These are phyloP conservation scores for Scolopax bukidnonensis DNA, from an alignment of 2,797 vertebrate species.

Conservation along the genomic window DNA sequence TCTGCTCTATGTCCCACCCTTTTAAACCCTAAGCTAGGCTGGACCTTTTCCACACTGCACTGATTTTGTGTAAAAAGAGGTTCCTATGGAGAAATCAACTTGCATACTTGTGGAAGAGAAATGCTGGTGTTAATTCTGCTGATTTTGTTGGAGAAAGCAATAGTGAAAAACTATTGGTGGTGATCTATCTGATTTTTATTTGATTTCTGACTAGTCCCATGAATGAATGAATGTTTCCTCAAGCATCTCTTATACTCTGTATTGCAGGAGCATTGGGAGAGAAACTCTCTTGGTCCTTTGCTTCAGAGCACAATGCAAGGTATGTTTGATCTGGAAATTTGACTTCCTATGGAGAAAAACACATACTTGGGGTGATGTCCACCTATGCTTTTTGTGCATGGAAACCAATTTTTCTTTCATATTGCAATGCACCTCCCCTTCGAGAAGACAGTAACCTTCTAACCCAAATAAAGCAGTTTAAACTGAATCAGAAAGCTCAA, in stretches of 20 bases:
- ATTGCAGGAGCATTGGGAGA: background rate
- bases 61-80: background rate
- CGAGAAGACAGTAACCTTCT: background rate
- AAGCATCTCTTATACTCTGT: background rate
- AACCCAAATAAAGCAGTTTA: background rate
- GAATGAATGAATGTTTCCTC: background rate
- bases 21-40: background rate
- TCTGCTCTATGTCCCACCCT: background rate
- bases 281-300: background rate
- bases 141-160: background rate
- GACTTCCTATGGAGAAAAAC: background rate
- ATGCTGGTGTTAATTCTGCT: background rate
- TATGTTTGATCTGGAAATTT: background rate
- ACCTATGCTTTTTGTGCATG: background rate
- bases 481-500: background rate
- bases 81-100: background rate
- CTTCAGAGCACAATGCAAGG: background rate
- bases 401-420: background rate
- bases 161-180: background rate
- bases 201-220: background rate
- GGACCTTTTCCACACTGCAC: background rate
- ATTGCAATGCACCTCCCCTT: background rate
- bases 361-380: background rate
- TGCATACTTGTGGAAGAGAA: background rate
- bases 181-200: background rate